These are phyloP conservation scores for Tridacna crocea DNA, from an alignment of 2,888 invertebrate species.

Conservation along the genomic window DNA sequence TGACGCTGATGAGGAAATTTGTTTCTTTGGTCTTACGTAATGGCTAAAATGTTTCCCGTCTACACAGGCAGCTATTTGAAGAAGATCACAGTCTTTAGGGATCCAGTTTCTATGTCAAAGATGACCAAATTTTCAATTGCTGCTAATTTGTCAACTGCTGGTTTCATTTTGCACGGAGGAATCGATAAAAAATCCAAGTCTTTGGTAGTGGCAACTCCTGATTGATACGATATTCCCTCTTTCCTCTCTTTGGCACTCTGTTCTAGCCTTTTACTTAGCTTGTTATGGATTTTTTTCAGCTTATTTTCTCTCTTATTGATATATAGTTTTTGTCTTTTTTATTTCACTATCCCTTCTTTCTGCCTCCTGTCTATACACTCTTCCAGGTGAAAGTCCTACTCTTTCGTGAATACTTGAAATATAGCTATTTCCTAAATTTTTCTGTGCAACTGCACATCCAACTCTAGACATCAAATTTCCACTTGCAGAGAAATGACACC, in stretches of 20 bases:
- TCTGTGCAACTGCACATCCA: constrained; percentile 41
- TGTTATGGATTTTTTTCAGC: constrained; percentile 26
- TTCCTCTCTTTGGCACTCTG: constrained; percentile 24
- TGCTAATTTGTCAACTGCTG: background rate
- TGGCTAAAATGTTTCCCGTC: constrained; percentile 20
- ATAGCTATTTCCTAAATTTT: constrained; percentile 38
- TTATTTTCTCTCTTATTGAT: constrained; percentile 32
- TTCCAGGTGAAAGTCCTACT: constrained; percentile 40
- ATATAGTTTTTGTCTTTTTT: constrained; percentile 25
- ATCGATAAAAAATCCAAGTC: background rate
- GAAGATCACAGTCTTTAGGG: constrained; percentile 35
- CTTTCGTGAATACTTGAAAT: constrained; percentile 21
- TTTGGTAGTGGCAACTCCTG: constrained; percentile 21
- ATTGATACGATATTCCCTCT: constrained; percentile 38
- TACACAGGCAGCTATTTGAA: constrained; percentile 42
- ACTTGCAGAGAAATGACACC: constrained; percentile 40
- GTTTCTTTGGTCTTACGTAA: constrained; percentile 33
- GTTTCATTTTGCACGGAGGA: constrained; percentile 5
- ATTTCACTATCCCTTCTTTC: constrained; percentile 27
- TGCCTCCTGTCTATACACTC: constrained; percentile 25
- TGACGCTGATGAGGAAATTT: constrained; percentile 36
- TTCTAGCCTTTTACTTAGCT: constrained; percentile 19
- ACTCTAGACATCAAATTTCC: constrained; percentile 28
- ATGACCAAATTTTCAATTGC: constrained; percentile 2
- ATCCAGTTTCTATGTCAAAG: constrained; percentile 49